Evolutionary conservation across 2,888 invertebrate genomes (phyloP), one percentile per base, ranked within the genome.

Genomic region (Drosophila mimetica): DNA sequence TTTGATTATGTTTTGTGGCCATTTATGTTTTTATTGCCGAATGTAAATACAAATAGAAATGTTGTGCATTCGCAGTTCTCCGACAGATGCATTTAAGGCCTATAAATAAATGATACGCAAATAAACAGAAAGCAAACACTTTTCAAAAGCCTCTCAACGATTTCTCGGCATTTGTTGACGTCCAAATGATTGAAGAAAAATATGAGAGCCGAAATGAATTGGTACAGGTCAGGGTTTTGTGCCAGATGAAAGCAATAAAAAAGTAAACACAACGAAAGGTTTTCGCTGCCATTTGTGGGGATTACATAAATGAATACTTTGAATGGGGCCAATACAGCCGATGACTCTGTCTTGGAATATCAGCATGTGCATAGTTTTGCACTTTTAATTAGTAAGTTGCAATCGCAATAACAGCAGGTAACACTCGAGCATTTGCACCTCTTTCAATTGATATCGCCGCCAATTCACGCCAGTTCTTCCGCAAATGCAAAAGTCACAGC

Each of bases 181-280:
- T 67, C 53, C 47, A 50, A 78, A 74, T 66, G 64, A 78, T 71
- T 57, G 58, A 59, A 65, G 59, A 57, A 71, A 71, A 79, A 69
- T 47, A 53, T 28, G 25, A 50, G 37, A 16, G 13, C 28, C 37
- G 30, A 20, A 14, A 4, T 3, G 55, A 37, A 20, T 22, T 46
- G 63, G 42, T 13, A 36, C n/a, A 65, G 65, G 65, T 67, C 55
- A 44, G 48, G 67, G 55, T 20, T 54, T 42, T 11, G 9, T n/a
- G 20, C 4, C 13, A 60, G 36, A 34, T 16, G 7, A 34, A 25
- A 34, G 32, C 18, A 37, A 9, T 4, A n/a, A 28, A 36, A 5
- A 25, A 36, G 42, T 44, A 14, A 58, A 9, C 42, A 6, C 5
- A 13, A 4, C 20, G 2, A 28, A 44, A 14, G 14, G 22, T 36